phyloP scores from a whole-genome alignment of 2,797 vertebrate genomes.

The Momotus momota region DNA sequence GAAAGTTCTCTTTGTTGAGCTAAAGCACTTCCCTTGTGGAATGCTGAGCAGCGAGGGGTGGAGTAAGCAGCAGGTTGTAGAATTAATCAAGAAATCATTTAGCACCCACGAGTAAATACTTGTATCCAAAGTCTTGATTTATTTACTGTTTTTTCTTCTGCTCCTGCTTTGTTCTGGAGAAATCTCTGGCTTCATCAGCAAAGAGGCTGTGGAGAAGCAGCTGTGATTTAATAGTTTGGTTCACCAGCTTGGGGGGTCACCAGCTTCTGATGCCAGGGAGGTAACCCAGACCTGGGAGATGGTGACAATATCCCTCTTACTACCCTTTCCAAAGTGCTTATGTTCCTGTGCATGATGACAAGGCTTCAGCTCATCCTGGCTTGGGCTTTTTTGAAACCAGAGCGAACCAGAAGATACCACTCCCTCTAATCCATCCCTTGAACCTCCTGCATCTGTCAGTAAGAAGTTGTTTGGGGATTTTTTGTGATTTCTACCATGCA shows the following conservation, averaged over 20 bases:
- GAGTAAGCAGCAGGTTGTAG: constrained; percentile 48
- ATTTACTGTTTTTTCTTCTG: neutral
- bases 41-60: neutral
- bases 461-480: neutral
- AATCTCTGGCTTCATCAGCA: neutral
- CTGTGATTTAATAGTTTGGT: neutral
- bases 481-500: neutral
- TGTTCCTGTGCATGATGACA: neutral
- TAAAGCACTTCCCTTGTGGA: neutral
- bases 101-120: constrained; percentile 47
- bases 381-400: neutral
- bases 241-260: neutral
- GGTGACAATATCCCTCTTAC: neutral
- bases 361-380: neutral
- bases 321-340: neutral
- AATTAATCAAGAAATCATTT: constrained; percentile 61
- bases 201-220: neutral
- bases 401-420: neutral
- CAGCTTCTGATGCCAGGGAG: neutral
- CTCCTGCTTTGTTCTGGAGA: neutral
- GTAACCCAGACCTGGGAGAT: neutral
- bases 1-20: neutral
- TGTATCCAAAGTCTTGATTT: neutral
- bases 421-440: no score
- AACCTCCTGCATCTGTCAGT: neutral